Evolutionary conservation across 37 sponge, comb jelly and placozoan genomes (phyloP).

Genomic region (Halichondria panicea): DNA sequence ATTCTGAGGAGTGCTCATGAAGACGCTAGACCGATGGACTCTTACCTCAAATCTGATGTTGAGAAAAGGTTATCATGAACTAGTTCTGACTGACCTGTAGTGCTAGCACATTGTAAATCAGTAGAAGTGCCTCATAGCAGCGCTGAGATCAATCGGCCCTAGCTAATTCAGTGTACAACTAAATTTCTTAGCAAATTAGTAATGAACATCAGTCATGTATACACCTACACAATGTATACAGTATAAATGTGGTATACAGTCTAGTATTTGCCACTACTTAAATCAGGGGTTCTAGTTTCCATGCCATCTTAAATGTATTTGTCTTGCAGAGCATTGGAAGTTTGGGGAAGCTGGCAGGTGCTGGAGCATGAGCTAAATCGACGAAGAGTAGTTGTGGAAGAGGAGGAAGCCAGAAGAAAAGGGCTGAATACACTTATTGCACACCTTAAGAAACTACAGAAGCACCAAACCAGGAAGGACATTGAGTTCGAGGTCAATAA

Average conservation of each 20-base stretch:
- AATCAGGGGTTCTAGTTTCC: too few species aligned
- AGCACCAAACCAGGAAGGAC: slow-evolving; percentile 47
- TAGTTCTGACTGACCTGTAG: too few species aligned
- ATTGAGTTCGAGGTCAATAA: slow-evolving; percentile 70
- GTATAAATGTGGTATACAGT: too few species aligned
- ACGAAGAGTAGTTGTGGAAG: slow-evolving; percentile 49
- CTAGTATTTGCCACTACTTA: neutral
- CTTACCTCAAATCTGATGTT: slow-evolving; percentile 82
- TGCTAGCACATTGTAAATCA: too few species aligned
- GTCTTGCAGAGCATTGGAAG: slow-evolving; percentile 67
- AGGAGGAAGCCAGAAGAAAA: slow-evolving; percentile 68
- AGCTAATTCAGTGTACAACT: too few species aligned
- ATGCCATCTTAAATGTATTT: too few species aligned
- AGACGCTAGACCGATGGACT: slow-evolving; percentile 1
- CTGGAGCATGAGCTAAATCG: slow-evolving; percentile 62
- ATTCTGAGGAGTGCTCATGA: slow-evolving; percentile 69
- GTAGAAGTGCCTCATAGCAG: too few species aligned
- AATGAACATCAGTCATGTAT: too few species aligned
- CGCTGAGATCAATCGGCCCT: too few species aligned
- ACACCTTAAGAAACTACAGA: slow-evolving; percentile 73
- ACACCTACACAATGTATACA: slow-evolving; percentile 14
- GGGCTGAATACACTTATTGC: slow-evolving; percentile 77
- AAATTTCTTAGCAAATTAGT: too few species aligned
- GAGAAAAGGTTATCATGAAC: slow-evolving; percentile 71
- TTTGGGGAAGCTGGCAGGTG: slow-evolving; percentile 86